Evolutionary conservation across 2,113 vertebrate genomes (phyloP).

Genomic region (Ciconia stormi): DNA sequence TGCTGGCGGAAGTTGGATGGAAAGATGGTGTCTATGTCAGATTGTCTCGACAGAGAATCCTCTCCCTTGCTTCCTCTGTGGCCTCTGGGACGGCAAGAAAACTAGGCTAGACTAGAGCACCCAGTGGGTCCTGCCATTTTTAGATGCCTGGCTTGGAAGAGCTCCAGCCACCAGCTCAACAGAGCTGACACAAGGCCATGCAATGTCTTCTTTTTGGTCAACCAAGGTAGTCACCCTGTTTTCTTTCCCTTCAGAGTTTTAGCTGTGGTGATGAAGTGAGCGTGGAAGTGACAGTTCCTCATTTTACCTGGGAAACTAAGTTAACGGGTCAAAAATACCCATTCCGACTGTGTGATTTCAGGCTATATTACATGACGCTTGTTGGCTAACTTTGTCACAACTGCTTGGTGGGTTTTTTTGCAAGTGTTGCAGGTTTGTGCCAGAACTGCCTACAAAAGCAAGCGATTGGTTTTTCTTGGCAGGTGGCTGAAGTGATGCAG

Average conservation of each 20-base stretch:
- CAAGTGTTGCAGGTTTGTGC: neutral
- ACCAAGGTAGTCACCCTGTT: fast-evolving
- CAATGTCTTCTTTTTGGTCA: neutral
- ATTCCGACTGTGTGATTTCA: neutral
- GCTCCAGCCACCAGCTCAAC: neutral
- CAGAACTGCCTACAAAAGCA: neutral
- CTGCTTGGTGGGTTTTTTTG: neutral
- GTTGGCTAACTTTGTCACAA: neutral
- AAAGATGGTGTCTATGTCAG: neutral
- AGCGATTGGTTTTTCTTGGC: neutral
- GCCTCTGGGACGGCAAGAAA: neutral
- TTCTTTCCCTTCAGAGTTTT: neutral
- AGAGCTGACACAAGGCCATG: neutral
- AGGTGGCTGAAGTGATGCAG: neutral
- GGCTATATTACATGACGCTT: fast-evolving
- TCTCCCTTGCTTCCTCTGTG: neutral
- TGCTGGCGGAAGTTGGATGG: neutral
- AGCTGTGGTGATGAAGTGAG: neutral
- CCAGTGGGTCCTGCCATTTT: neutral
- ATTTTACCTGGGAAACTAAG: neutral
- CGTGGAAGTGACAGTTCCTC: neutral
- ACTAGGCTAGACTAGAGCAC: neutral
- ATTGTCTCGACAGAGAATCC: neutral
- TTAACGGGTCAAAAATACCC: neutral
- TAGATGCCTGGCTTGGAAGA: neutral